These are phyloP conservation scores for Sander lucioperca DNA, from an alignment of 2,113 vertebrate species.

Conservation along the genomic window DNA sequence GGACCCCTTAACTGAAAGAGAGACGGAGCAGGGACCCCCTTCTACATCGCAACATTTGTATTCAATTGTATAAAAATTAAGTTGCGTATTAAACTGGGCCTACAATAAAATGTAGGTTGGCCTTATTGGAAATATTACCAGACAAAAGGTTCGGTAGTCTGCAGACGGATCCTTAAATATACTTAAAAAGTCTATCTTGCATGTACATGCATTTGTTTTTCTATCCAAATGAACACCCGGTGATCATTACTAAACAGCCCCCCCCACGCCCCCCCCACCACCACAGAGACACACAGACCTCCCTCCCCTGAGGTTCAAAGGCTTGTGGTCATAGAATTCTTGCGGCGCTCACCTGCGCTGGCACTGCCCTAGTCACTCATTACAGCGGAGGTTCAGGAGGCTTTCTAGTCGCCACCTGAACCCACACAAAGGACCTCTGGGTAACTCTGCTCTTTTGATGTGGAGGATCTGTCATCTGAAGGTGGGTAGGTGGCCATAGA, in stretches of 20 bases:
- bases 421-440: conserved; percentile 75
- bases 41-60: too few species aligned
- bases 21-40: too few species aligned
- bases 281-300: neutral
- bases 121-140: neutral
- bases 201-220: neutral
- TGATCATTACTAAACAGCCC: conserved; percentile 23
- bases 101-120: too few species aligned
- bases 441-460: conserved; percentile 79
- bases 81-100: too few species aligned
- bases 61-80: too few species aligned
- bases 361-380: conserved; percentile 72
- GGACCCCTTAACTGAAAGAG: too few species aligned
- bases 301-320: conserved; percentile 71
- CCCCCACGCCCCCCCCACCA: neutral
- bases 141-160: neutral
- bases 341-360: conserved; percentile 77
- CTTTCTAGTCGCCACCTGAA: conserved; percentile 72
- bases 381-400: conserved; percentile 61
- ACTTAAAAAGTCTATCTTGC: neutral
- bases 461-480: conserved; percentile 70
- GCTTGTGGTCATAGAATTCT: conserved; percentile 66
- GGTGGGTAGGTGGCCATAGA: conserved; percentile 50
- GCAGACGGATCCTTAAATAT: neutral
- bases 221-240: conserved; percentile 8